phyloP scores from a whole-genome alignment of 2,888 invertebrate species.

The Acronicta leporina region DNA sequence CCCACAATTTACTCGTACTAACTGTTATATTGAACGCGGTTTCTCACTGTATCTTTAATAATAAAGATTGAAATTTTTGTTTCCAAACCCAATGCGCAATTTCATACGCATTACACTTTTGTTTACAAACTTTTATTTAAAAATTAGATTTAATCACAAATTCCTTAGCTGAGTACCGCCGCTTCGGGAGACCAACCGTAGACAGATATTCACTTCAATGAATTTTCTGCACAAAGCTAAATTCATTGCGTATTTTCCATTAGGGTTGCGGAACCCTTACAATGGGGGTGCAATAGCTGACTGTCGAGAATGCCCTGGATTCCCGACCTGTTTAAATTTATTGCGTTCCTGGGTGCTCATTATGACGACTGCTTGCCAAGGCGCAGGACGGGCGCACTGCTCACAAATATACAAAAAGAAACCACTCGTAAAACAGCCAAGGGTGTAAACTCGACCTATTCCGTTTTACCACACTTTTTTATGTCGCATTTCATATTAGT shows the following conservation, averaged over 20 bases:
- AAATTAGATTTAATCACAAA: neutral
- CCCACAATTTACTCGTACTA: neutral
- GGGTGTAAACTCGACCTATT: constrained; percentile 52
- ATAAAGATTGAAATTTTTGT: constrained; percentile 25
- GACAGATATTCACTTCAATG: constrained; percentile 9
- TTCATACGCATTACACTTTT: too few relatives aligned
- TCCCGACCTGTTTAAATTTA: constrained; percentile 62
- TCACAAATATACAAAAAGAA: constrained; percentile 44
- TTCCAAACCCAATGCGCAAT: too few relatives aligned
- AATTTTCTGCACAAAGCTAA: constrained; percentile 18
- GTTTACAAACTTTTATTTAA: too few relatives aligned
- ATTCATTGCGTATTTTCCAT: constrained; percentile 26
- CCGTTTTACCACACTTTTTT: constrained; percentile 42
- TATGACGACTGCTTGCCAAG: constrained; percentile 42
- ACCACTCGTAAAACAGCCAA: constrained; percentile 27
- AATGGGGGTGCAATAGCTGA: constrained; percentile 38
- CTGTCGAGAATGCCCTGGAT: constrained; percentile 54
- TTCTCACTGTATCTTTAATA: constrained; percentile 8
- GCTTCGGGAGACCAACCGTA: constrained; percentile 2
- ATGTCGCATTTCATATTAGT: constrained; percentile 34
- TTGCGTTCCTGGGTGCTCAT: constrained; percentile 61
- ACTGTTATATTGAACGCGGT: neutral
- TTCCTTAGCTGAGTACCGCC: neutral
- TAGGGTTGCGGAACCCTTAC: constrained; percentile 28
- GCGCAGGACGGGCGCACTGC: constrained; percentile 29